Conservation (phyloP, 2,113 vertebrate species). For the Psilopsiagon aurifrons region DNA sequence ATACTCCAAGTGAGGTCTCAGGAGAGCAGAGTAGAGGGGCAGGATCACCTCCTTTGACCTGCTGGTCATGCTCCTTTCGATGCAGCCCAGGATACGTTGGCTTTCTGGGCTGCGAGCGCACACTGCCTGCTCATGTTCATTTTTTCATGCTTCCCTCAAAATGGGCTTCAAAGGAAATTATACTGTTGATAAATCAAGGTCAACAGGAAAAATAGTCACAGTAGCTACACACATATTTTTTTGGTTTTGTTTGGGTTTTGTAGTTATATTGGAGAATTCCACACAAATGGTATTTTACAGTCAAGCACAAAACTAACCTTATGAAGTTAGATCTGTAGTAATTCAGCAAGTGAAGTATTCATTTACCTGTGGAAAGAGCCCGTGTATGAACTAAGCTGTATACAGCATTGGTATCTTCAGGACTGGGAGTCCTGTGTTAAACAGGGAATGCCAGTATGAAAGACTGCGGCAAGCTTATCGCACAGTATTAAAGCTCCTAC, state of each 20-base stretch:
- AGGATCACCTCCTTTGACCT: too few relatives aligned
- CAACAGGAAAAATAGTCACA: not conserved
- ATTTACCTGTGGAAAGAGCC: not conserved
- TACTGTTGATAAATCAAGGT: not conserved
- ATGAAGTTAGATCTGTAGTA: not conserved
- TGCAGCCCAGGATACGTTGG: too few relatives aligned
- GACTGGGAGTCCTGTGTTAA: not conserved
- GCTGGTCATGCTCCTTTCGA: too few relatives aligned
- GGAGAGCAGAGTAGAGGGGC: too few relatives aligned
- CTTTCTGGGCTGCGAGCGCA: too few relatives aligned
- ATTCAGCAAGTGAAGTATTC: not conserved
- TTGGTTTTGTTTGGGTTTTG: not conserved
- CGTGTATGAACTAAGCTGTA: not conserved
- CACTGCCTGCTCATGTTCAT: too few relatives aligned
- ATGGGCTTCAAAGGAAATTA: not conserved
- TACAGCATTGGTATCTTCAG: not conserved
- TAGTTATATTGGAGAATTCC: not conserved
- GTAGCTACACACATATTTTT: not conserved
- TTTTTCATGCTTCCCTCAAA: not conserved
- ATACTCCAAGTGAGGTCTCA: too few relatives aligned
- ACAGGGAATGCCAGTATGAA: not conserved
- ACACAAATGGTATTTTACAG: not conserved
- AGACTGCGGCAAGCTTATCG: fast-evolving
- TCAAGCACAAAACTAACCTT: not conserved
- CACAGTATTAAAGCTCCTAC: not conserved